Conservation (phyloP, 2,797 vertebrate genomes). For the Pantherophis alleghaniensis region DNA sequence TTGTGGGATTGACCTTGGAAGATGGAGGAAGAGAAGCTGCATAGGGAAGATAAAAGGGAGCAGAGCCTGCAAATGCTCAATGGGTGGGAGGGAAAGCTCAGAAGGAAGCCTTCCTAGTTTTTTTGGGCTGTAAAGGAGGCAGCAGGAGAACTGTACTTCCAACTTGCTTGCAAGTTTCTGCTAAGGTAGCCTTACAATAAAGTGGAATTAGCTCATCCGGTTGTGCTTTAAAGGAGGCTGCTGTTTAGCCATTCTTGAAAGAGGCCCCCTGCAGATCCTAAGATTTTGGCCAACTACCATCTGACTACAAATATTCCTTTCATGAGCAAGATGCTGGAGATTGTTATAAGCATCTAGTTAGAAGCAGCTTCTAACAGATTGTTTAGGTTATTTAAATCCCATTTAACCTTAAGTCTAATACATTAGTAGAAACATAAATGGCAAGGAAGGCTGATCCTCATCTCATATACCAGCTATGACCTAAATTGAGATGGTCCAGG, state of each 20-base stretch:
- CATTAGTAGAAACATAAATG: background rate
- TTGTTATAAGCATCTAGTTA: background rate
- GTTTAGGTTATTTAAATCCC: background rate
- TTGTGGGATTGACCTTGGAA: too few species aligned
- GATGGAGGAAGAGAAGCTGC: too few species aligned
- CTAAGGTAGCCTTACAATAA: background rate
- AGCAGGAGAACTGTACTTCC: background rate
- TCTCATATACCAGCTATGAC: background rate
- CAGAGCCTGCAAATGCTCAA: background rate
- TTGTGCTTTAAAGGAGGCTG: background rate
- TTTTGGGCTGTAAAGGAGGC: background rate
- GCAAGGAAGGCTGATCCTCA: background rate
- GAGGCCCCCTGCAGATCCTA: background rate
- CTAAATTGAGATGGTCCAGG: background rate
- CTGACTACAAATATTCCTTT: background rate
- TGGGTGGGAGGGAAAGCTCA: background rate
- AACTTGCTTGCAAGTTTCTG: background rate
- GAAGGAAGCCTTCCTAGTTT: background rate
- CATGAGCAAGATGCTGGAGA: background rate
- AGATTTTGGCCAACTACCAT: background rate
- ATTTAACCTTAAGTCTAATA: background rate
- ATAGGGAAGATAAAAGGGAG: too few species aligned
- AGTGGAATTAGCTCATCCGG: background rate
- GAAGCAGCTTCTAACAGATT: background rate
- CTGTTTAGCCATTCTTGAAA: background rate